These are phyloP conservation scores for Piprites chloris DNA, from an alignment of 2,113 vertebrate species.

Conservation along the genomic window DNA sequence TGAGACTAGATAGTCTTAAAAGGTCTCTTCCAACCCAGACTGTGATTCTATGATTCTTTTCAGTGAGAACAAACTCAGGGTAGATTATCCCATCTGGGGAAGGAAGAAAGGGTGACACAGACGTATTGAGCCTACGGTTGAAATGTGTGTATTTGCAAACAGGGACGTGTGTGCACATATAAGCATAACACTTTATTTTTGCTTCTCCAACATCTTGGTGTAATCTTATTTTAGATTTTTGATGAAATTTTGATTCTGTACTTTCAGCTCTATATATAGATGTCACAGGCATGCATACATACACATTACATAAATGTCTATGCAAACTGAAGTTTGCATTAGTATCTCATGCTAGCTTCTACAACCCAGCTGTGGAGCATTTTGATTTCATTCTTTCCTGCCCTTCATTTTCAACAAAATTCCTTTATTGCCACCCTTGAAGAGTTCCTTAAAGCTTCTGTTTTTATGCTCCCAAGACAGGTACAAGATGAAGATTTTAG, in stretches of 20 bases:
- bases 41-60: not conserved
- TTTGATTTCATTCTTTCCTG: not conserved
- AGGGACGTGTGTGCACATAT: not conserved
- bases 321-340: not conserved
- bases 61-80: not conserved
- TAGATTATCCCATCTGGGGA: not conserved
- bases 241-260: not conserved
- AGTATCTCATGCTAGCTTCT: not conserved
- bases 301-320: accelerated
- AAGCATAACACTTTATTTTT: not conserved
- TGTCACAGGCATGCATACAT: not conserved
- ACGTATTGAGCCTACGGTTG: not conserved
- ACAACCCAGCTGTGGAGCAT: not conserved
- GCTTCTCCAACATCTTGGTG: not conserved
- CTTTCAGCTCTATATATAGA: not conserved
- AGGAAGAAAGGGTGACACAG: not conserved
- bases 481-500: not conserved
- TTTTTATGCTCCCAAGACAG: not conserved
- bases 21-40: not conserved
- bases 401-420: not conserved
- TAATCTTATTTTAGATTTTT: not conserved
- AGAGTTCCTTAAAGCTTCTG: not conserved
- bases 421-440: not conserved
- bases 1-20: not conserved
- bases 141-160: not conserved